These are phyloP conservation scores for Anas platyrhynchos DNA, from an alignment of 2,113 vertebrate species.

Conservation along the genomic window DNA sequence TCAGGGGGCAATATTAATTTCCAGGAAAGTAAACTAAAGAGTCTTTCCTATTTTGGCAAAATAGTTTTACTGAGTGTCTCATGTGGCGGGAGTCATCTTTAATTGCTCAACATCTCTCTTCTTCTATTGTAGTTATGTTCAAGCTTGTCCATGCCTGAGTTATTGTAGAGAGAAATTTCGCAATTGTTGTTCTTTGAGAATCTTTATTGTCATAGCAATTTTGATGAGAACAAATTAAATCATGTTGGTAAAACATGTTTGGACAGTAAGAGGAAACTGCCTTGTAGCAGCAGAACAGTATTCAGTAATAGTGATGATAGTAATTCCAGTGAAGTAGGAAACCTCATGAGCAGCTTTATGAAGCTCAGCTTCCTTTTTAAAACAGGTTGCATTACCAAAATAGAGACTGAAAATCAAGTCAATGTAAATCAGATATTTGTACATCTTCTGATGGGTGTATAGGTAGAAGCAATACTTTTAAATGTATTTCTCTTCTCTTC, in stretches of 20 bases:
- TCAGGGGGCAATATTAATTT: neutral
- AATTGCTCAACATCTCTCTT: conserved; percentile 53
- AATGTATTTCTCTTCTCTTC: neutral
- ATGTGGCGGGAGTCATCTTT: neutral
- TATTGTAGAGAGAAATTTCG: conserved; percentile 13
- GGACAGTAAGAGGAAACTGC: neutral
- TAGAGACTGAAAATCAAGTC: neutral
- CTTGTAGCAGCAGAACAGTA: neutral
- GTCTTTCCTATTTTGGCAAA: neutral
- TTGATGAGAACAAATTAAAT: conserved; percentile 2
- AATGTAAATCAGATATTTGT: neutral
- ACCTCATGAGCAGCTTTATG: neutral
- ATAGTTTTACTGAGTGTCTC: neutral
- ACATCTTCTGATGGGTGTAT: neutral
- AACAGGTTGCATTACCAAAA: neutral
- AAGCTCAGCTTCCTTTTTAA: neutral
- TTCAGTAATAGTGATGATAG: neutral
- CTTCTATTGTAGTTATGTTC: conserved; percentile 44
- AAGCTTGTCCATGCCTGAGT: conserved; percentile 64
- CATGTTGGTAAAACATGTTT: conserved; percentile 1
- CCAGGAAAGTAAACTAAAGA: neutral
- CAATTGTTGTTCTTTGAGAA: conserved; percentile 21
- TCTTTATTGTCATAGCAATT: conserved; percentile 50
- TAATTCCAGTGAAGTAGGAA: conserved; percentile 5
- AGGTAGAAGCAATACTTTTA: neutral